Evolutionary conservation across 1,140 invertebrate genomes (phyloP).

Genomic region (Sweltsa coloradensis): DNA sequence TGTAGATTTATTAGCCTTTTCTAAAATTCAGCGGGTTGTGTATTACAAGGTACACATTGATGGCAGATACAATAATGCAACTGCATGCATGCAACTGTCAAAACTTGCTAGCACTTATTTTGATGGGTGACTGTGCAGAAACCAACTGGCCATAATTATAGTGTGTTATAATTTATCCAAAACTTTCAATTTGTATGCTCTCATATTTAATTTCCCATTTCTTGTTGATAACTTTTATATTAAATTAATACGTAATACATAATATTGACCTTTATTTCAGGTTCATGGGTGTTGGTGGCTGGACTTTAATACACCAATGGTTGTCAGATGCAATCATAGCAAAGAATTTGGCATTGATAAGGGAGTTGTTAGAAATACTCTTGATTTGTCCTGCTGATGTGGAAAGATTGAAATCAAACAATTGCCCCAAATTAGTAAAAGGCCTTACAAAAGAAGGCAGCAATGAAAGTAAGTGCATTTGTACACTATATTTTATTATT

Average conservation of each 20-base stretch:
- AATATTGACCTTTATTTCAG: constrained; percentile 30
- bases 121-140: too few relatives aligned
- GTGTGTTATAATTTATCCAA: too few relatives aligned
- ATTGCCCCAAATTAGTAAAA: constrained; percentile 83
- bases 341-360: constrained; percentile 74
- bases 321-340: constrained; percentile 68
- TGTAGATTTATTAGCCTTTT: too few relatives aligned
- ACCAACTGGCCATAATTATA: too few relatives aligned
- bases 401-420: constrained; percentile 78
- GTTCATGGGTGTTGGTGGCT: constrained; percentile 82
- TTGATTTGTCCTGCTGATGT: constrained; percentile 78
- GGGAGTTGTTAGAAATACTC: constrained; percentile 73
- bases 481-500: constrained; percentile 9
- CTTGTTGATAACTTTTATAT: too few relatives aligned
- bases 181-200: too few relatives aligned
- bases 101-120: too few relatives aligned
- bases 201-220: too few relatives aligned
- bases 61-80: too few relatives aligned
- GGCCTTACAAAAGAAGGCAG: constrained; percentile 69
- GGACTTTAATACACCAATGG: constrained; percentile 80
- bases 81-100: too few relatives aligned
- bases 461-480: constrained; percentile 52
- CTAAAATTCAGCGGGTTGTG: too few relatives aligned
- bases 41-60: too few relatives aligned
- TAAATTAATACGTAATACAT: constrained; percentile 4